Base-by-base conservation (phyloP, 2,797 vertebrate genomes). In the Brachymystax lenok region DNA sequence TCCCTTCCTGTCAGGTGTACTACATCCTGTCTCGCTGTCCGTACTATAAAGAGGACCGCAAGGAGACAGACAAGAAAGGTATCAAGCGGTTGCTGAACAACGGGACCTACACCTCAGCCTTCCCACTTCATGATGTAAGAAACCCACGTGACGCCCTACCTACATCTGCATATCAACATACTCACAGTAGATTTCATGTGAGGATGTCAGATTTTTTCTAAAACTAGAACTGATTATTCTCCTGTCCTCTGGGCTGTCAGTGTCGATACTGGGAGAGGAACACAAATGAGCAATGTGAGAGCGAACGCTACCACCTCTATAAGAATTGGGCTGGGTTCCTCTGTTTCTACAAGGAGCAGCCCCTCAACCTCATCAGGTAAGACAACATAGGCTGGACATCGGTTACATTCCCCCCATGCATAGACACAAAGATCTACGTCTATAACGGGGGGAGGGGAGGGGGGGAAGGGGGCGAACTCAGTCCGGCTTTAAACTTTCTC, bases 301-400 rank as follows among this genome's bases (percentile, higher is more conserved):
- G 94, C 17, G 97, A 98, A 85, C 90, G 98, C 56, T 92, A 94
- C 82, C 94, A 77, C 0, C 95, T 99, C 3, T 93, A 96, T 85
- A 94, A 92, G 81, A 56, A 98, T 84, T 99, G 98, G 98, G 98
- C 97, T 3, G 88, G 90, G 3, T 96, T 99, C 89, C n/a, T 94
- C 33, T 91, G 88, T 28, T 99, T 98, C 92, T 98, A 96, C 88
- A 99, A 99, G 79, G 97, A 99, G 80, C 98, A 99, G 84, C 98
- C 98, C 2, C 92, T 99, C 75, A 92, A 98, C 87, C 96, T 98
- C 1, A 93, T 99, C 77, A 94, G 95, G 98, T 98, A 78, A 83
- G 82, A 73, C 21, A 12, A 50, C 1, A 64, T 46, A 10, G 40
- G 10, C 12, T 13, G 40, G 10, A 46, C 40, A 12, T 46, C 40